Evolutionary conservation across 2,113 vertebrate genomes (phyloP), one percentile per base, ranked within the genome.

Genomic region (Sialia sialis): DNA sequence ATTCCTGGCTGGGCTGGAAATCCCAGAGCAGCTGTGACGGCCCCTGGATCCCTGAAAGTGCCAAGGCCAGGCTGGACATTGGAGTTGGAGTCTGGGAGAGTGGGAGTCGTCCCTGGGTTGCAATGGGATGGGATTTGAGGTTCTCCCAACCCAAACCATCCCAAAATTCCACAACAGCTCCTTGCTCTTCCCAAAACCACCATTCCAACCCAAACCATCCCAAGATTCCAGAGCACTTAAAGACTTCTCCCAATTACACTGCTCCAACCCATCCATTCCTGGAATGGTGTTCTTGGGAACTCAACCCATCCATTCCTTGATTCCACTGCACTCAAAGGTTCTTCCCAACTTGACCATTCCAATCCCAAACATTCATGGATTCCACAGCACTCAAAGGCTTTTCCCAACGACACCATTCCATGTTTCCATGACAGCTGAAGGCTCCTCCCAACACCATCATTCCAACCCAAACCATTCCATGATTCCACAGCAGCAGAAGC

Each of bases 251-350:
- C 76, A 54, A 3, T 5, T 1, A 1, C 27, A 59, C 9, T 15
- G 18, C 3, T 30, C 34, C 27, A 19, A 9, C n/a, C 19, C 43
- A 34, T 3, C 30, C 30, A 43, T 22, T 43, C 60, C 15, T 30
- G 41, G 21, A 64, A 64, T n/a, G 15, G 7, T 32, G 41, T 9
- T 64, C 4, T 44, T 44, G 60, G 27, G 27, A 30, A 43, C 19
- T 6, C 19, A 21, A 32, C 10, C 4, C 21, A 12, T 12, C 21
- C 11, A 38, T 36, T 11, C 67, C 67, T 51, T 1, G 1, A 51
- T 51, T 51, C 44, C 27, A 14, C 1, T 2, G 6, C 11, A 20
- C 0, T 7, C 6, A 0, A 36, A 58, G 13, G 8, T 10, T 43
- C 16, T 55, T 43, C 39, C 39, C 22, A 73, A 16, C 49, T 49